Percentiles rank a stretch among this genome's conserved stretches.
Evolutionary conservation across 2,797 vertebrate species (phyloP).

Genomic region (Gymnoscopelus microlampas): DNA sequence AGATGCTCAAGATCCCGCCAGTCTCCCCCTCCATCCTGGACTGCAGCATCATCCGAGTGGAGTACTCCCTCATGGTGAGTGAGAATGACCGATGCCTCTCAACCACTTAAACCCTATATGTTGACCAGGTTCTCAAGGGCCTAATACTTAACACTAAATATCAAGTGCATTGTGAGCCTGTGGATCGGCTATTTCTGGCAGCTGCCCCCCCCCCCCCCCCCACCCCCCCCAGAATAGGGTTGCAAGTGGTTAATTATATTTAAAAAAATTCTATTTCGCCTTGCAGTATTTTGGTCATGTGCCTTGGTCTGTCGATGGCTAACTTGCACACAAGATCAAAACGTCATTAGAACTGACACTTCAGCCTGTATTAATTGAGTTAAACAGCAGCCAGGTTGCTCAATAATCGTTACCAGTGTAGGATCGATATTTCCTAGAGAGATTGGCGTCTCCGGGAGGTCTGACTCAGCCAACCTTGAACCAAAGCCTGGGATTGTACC

Average conservation of each 20-base stretch:
- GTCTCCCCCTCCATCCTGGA: conserved; percentile 97
- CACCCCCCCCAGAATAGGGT: too few relatives aligned
- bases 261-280: neutral
- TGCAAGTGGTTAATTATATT: too few relatives aligned
- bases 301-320: neutral
- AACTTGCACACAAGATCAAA: neutral
- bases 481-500: conserved; percentile 61
- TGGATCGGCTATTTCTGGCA: too few relatives aligned
- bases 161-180: too few relatives aligned
- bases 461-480: conserved; percentile 52
- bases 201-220: too few relatives aligned
- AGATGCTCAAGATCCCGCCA: conserved; percentile 96
- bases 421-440: conserved; percentile 49
- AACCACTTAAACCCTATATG: too few relatives aligned
- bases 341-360: neutral
- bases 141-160: too few relatives aligned
- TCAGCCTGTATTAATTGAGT: neutral
- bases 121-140: too few relatives aligned
- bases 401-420: conserved; percentile 16
- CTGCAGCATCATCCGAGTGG: conserved; percentile 97
- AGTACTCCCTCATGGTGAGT: conserved; percentile 96
- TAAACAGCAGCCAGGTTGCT: conserved; percentile 13
- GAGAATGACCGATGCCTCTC: neutral
- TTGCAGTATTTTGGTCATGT: neutral
- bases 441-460: conserved; percentile 25